These are phyloP conservation scores for Athalia circularis DNA, from an alignment of 2,888 invertebrate species.

Conservation along the genomic window DNA sequence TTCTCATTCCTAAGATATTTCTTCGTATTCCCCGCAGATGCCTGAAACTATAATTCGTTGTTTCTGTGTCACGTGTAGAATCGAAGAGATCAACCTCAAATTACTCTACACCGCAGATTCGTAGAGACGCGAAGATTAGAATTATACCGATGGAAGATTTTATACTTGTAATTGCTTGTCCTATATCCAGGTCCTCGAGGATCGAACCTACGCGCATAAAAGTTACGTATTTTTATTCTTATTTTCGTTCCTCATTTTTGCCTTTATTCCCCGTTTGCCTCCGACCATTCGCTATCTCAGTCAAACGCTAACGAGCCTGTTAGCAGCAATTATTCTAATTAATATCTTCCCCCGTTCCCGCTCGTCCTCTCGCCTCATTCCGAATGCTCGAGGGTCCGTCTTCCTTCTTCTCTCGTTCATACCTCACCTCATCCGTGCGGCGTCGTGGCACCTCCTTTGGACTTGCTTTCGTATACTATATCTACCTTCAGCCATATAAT, in stretches of 20 bases:
- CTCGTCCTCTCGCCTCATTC: conserved; percentile 26
- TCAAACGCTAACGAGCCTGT: conserved; percentile 73
- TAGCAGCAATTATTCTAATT: conserved; percentile 74
- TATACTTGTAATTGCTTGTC: too few species aligned
- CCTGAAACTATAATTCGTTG: conserved; percentile 21
- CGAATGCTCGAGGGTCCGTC: conserved; percentile 43
- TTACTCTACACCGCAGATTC: not conserved
- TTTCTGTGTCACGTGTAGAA: not conserved
- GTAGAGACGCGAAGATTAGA: not conserved
- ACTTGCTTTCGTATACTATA: conserved; percentile 17
- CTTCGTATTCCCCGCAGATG: too few species aligned
- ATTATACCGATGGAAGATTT: too few species aligned
- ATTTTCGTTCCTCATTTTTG: conserved; percentile 40
- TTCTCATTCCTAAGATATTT: not conserved
- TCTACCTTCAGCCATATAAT: not conserved
- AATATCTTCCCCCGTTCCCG: conserved; percentile 67
- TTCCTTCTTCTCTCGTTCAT: conserved; percentile 46
- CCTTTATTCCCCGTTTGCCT: conserved; percentile 12
- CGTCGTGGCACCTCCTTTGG: conserved; percentile 22
- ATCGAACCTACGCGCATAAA: not conserved
- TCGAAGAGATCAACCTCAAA: not conserved
- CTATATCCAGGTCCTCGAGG: too few species aligned
- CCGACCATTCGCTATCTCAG: conserved; percentile 67
- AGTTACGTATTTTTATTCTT: conserved; percentile 42
- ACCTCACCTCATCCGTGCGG: not conserved